Conservation (phyloP, 2,113 vertebrate species). For the Coptodon rendalli region DNA sequence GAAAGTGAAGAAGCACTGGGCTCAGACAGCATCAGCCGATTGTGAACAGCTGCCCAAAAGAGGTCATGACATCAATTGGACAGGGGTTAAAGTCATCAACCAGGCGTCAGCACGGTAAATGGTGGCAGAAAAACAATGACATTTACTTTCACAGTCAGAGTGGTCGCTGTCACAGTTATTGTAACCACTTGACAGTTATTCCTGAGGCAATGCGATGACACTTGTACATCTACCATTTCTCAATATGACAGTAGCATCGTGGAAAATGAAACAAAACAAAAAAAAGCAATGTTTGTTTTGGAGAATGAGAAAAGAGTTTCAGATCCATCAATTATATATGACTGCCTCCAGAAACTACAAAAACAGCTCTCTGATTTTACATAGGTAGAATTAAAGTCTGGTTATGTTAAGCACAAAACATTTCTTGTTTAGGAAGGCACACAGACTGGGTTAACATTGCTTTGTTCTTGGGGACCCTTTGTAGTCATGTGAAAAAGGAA, state of each 20-base stretch:
- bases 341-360: not conserved
- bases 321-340: not conserved
- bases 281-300: not conserved
- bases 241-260: not conserved
- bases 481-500: not conserved
- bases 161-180: not conserved
- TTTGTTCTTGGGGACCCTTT: not conserved
- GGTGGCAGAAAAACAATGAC: not conserved
- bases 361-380: not conserved
- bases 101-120: not conserved
- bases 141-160: not conserved
- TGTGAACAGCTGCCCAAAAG: not conserved
- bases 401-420: not conserved
- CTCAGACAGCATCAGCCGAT: not conserved
- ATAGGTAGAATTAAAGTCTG: not conserved
- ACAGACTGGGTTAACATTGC: not conserved
- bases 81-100: not conserved
- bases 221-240: not conserved
- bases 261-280: not conserved
- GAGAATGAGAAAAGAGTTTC: not conserved
- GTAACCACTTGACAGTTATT: not conserved
- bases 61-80: not conserved
- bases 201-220: not conserved
- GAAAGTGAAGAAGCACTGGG: not conserved
- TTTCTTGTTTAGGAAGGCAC: not conserved